A percentile compares a stretch with the other conserved stretches of the same genome.
These are phyloP conservation scores for Brachyptera putata DNA, from an alignment of 2,888 invertebrate genomes.

Conservation along the genomic window DNA sequence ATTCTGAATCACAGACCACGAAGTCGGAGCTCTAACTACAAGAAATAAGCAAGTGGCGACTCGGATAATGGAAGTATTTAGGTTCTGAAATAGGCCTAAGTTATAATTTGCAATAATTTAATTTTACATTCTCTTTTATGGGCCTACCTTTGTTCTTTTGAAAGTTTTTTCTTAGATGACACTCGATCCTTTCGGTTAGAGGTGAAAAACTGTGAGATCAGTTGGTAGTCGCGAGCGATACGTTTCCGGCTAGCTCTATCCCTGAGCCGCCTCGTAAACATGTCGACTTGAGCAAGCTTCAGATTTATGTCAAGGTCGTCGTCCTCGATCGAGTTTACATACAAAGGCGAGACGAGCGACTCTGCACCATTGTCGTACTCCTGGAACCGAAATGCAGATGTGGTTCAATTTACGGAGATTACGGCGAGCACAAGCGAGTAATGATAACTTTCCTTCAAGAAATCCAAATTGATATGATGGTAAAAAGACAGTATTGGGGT, in stretches of 20 bases:
- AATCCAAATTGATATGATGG: no score
- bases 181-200: conserved; percentile 57
- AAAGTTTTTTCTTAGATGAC: conserved; percentile 55
- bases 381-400: no score
- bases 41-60: no score
- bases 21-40: no score
- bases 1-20: no score
- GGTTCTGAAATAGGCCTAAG: no score
- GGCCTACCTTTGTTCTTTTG: conserved; percentile 77
- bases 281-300: conserved; percentile 88
- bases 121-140: no score
- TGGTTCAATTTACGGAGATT: conserved; percentile 22
- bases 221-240: conserved; percentile 83
- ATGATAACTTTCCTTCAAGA: no score
- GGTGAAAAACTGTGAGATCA: conserved; percentile 78
- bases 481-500: no score
- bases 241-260: conserved; percentile 87
- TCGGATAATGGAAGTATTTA: no score
- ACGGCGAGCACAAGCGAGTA: no score
- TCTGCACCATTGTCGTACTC: conserved; percentile 93
- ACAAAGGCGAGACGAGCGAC: conserved; percentile 78
- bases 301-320: conserved; percentile 78
- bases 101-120: no score
- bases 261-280: conserved; percentile 76
- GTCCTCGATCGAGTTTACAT: conserved; percentile 76